These are phyloP conservation scores for Syrmaticus mikado DNA, from an alignment of 2,113 vertebrate species.

Conservation along the genomic window DNA sequence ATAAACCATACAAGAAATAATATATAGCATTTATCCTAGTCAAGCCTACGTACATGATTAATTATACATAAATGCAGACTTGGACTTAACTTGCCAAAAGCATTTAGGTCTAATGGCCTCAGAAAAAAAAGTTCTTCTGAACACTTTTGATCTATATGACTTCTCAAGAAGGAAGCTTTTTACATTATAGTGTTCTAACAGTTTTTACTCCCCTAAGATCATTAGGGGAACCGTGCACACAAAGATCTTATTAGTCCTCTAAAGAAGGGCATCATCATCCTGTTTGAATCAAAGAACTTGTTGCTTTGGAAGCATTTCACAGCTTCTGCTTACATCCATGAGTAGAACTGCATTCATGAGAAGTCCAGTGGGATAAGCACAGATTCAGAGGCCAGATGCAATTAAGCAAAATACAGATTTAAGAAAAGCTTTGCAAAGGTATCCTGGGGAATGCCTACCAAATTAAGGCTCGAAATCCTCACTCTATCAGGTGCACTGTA, in stretches of 20 bases:
- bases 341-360: not conserved
- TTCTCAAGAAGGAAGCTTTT: not conserved
- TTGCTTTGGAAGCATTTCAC: slow-evolving; percentile 5
- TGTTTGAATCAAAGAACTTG: not conserved
- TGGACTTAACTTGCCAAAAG: not conserved
- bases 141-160: not conserved
- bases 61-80: not conserved
- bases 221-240: not conserved
- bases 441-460: not conserved
- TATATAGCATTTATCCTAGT: not conserved
- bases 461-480: not conserved
- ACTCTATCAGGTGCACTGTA: not conserved
- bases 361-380: not conserved
- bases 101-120: not conserved
- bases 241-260: not conserved
- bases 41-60: not conserved
- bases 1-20: not conserved
- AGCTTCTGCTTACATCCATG: not conserved
- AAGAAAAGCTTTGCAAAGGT: not conserved
- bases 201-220: not conserved
- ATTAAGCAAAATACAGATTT: not conserved
- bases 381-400: not conserved
- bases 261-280: not conserved
- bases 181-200: not conserved
- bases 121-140: not conserved